Evolutionary conservation across 2,113 vertebrate genomes (phyloP).

Genomic region (Halcyon senegalensis): DNA sequence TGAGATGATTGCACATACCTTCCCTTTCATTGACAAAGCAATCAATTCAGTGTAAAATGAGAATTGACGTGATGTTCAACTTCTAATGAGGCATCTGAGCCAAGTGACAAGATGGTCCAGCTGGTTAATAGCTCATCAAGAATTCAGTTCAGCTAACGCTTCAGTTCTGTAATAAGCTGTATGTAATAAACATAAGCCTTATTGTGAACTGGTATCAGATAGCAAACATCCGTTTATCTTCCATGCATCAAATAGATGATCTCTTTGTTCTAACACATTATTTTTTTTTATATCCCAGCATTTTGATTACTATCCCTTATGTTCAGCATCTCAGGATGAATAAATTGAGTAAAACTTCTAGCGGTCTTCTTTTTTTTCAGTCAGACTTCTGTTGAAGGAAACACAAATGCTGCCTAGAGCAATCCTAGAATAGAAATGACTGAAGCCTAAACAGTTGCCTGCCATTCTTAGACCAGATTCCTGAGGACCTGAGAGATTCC

Average conservation of each 20-base stretch:
- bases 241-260: not conserved
- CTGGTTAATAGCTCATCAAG: slow-evolving; percentile 40
- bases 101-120: slow-evolving; percentile 27
- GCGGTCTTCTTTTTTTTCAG: not conserved
- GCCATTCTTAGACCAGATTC: slow-evolving; percentile 45
- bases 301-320: not conserved
- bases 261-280: not conserved
- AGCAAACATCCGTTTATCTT: not conserved
- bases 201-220: not conserved
- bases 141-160: slow-evolving; percentile 39
- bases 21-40: not conserved
- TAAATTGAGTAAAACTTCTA: not conserved
- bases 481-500: slow-evolving; percentile 37
- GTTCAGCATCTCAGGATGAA: not conserved
- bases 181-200: slow-evolving; percentile 1
- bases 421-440: slow-evolving; percentile 57
- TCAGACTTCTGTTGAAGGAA: not conserved
- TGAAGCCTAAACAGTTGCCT: slow-evolving; percentile 57
- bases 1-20: not conserved
- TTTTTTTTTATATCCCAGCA: not conserved
- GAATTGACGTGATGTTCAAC: not conserved
- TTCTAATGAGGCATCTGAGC: slow-evolving; percentile 53
- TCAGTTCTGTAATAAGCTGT: slow-evolving; percentile 9
- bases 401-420: not conserved
- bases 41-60: not conserved